These are phyloP conservation scores for Aleadryas rufinucha DNA, from an alignment of 2,113 vertebrate species.

Conservation along the genomic window DNA sequence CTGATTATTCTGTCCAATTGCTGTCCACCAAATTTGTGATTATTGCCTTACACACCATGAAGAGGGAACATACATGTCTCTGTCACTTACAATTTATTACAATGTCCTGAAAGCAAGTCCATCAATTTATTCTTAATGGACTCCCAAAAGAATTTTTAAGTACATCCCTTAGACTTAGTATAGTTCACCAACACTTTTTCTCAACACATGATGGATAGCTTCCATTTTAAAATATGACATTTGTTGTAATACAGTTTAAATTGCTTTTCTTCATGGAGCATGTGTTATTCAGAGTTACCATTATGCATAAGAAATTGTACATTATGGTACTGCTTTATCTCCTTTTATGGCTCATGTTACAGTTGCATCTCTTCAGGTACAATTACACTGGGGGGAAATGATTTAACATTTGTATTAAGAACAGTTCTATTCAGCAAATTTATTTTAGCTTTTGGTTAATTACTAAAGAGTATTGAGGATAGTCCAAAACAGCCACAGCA, in stretches of 20 bases:
- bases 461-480: conserved; percentile 40
- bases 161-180: conserved; percentile 47
- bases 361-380: conserved; percentile 63
- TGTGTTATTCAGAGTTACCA: conserved; percentile 70
- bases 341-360: conserved; percentile 60
- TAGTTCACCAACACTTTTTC: conserved; percentile 45
- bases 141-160: conserved; percentile 62
- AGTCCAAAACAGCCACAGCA: not conserved
- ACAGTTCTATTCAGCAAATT: conserved; percentile 59
- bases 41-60: not conserved
- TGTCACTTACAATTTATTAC: conserved; percentile 59
- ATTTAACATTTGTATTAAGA: conserved; percentile 65
- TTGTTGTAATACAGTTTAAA: conserved; percentile 79
- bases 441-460: conserved; percentile 69
- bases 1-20: not conserved
- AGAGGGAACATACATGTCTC: not conserved
- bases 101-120: conserved; percentile 61
- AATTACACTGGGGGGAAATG: conserved; percentile 41
- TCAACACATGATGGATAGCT: conserved; percentile 68
- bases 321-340: conserved; percentile 74
- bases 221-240: conserved; percentile 76
- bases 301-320: conserved; percentile 71
- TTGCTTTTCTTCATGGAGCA: conserved; percentile 72
- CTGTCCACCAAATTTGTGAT: conserved; percentile 6
- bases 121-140: conserved; percentile 75